A percentile compares a stretch with the other conserved stretches of the same genome.
Evolutionary conservation across 2,797 vertebrate species (phyloP).

Genomic region (Chelon labrosus): DNA sequence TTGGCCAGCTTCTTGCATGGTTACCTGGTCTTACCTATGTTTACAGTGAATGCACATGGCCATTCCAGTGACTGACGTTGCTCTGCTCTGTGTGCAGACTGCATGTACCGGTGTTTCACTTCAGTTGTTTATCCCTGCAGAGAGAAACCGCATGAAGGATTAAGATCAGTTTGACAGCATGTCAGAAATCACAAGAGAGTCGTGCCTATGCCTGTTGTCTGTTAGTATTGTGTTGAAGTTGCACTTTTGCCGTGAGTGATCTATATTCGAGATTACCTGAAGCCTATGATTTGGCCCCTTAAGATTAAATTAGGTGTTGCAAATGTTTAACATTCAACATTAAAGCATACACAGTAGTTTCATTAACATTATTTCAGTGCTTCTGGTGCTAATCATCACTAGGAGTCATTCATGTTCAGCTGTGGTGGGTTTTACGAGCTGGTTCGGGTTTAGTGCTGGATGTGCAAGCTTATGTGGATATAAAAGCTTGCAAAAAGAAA

Average conservation of each 20-base stretch:
- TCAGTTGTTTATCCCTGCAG: conserved; percentile 34
- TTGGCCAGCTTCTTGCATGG: background rate
- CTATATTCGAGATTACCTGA: background rate
- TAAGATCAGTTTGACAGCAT: background rate
- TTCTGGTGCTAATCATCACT: background rate
- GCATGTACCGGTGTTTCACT: background rate
- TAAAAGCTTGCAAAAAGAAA: background rate
- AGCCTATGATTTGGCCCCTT: background rate
- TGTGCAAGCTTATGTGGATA: background rate
- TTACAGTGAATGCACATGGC: conserved; percentile 32
- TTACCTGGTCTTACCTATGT: conserved; percentile 45
- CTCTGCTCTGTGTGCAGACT: background rate
- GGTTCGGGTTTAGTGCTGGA: background rate
- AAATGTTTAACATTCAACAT: conserved; percentile 1
- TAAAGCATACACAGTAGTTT: background rate
- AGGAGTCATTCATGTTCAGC: background rate
- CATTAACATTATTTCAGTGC: background rate
- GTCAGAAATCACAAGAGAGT: background rate
- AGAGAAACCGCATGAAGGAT: conserved; percentile 26
- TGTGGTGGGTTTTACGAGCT: background rate
- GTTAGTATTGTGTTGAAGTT: background rate
- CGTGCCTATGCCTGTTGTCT: background rate
- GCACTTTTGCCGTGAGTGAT: background rate
- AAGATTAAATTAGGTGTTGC: background rate
- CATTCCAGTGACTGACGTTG: background rate